These are phyloP conservation scores for Hemibagrus wyckioides DNA, from an alignment of 2,113 vertebrate genomes.

Conservation along the genomic window DNA sequence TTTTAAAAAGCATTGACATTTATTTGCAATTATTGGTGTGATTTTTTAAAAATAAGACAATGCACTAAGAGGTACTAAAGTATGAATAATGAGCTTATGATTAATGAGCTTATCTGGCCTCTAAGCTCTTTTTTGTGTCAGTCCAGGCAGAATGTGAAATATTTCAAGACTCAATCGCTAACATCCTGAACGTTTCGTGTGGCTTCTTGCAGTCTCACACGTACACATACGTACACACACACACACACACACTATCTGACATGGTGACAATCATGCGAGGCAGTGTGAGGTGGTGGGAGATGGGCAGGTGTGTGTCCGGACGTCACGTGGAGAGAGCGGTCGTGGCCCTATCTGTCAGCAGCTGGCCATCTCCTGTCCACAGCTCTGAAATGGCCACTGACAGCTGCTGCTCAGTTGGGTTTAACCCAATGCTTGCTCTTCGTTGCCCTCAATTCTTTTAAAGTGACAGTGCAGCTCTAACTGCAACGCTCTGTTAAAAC, in stretches of 20 bases:
- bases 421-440: conserved; percentile 21
- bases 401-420: conserved; percentile 53
- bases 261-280: conserved; percentile 27
- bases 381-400: conserved; percentile 53
- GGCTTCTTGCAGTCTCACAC: not conserved
- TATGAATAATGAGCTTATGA: not conserved
- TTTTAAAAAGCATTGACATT: not conserved
- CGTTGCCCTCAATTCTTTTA: conserved; percentile 42
- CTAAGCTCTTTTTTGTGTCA: not conserved
- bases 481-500: conserved; percentile 21
- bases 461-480: conserved; percentile 32
- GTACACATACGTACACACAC: not conserved
- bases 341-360: conserved; percentile 53
- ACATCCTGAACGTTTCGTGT: not conserved
- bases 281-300: conserved; percentile 29
- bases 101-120: not conserved
- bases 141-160: not conserved
- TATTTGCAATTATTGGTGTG: not conserved
- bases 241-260: conserved; percentile 26
- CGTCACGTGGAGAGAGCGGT: conserved; percentile 49
- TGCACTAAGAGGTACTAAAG: not conserved
- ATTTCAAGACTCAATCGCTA: not conserved
- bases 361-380: conserved; percentile 54
- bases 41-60: not conserved
- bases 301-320: conserved; percentile 50